These are phyloP conservation scores for Tenthredo notha DNA, from an alignment of 2,888 invertebrate species.

Conservation along the genomic window DNA sequence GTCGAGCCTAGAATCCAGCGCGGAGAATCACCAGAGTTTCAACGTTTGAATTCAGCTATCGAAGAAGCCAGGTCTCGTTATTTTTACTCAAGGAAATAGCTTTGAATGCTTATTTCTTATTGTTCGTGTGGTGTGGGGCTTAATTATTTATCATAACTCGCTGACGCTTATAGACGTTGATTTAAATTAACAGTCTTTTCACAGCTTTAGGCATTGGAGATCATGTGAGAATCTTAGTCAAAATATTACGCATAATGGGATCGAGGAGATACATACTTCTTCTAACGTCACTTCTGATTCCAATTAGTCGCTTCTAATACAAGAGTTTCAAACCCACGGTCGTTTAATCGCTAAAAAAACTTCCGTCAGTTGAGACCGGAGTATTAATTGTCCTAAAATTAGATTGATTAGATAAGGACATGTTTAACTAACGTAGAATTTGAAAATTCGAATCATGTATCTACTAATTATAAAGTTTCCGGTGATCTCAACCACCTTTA, in stretches of 20 bases:
- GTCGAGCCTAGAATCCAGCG: slow-evolving; percentile 77
- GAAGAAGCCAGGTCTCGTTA: slow-evolving; percentile 86
- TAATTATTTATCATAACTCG: background rate
- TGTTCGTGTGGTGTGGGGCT: slow-evolving; percentile 14
- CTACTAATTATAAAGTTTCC: background rate
- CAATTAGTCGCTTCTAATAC: background rate
- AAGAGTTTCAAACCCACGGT: background rate
- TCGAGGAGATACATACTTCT: background rate
- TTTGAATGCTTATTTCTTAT: slow-evolving; percentile 17
- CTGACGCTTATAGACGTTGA: background rate
- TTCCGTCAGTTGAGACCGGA: background rate
- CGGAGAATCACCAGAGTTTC: slow-evolving; percentile 85
- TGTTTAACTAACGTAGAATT: background rate
- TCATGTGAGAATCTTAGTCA: background rate
- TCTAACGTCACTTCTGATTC: background rate
- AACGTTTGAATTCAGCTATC: slow-evolving; percentile 86
- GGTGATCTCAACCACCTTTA: background rate
- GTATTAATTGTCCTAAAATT: background rate
- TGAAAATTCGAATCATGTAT: background rate
- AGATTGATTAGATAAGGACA: background rate
- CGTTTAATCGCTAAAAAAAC: background rate
- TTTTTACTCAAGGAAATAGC: slow-evolving; percentile 26
- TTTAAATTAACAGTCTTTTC: background rate
- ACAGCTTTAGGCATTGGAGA: background rate
- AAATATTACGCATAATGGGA: background rate